phyloP scores from a whole-genome alignment of 1,140 invertebrate genomes.

The Planococcus citri region DNA sequence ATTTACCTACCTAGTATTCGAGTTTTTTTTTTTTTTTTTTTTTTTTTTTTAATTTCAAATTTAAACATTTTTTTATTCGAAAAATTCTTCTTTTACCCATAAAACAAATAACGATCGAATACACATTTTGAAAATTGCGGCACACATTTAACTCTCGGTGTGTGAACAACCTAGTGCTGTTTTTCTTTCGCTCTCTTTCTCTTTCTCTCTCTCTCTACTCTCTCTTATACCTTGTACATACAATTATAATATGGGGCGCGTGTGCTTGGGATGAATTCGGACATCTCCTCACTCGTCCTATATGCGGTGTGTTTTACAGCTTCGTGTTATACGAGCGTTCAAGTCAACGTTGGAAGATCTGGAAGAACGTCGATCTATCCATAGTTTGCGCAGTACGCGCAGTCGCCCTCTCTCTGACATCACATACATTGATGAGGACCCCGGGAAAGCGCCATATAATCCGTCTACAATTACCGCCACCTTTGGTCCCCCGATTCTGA shows the following conservation, averaged over 20 bases:
- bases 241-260: neutral
- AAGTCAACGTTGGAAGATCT: slow-evolving; percentile 98
- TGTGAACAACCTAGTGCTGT: no score
- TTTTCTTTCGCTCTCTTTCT: no score
- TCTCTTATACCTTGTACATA: no score
- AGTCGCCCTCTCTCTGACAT: slow-evolving; percentile 75
- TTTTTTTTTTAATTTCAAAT: no score
- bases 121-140: no score
- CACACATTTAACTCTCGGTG: no score
- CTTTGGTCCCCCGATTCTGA: slow-evolving; percentile 32
- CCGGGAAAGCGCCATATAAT: slow-evolving; percentile 30
- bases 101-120: no score
- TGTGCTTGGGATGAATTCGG: slow-evolving; percentile 14
- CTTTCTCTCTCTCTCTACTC: no score
- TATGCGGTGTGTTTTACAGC: slow-evolving; percentile 60
- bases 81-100: no score
- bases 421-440: slow-evolving; percentile 83
- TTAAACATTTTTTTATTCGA: no score
- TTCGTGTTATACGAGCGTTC: slow-evolving; percentile 99
- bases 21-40: no score
- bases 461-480: slow-evolving; percentile 27
- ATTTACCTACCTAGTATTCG: no score
- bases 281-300: slow-evolving; percentile 14
- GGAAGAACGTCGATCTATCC: slow-evolving; percentile 94
- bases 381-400: slow-evolving; percentile 90